Conservation (phyloP, 2,797 vertebrate species). For the Neosilurus hyrtlii region DNA sequence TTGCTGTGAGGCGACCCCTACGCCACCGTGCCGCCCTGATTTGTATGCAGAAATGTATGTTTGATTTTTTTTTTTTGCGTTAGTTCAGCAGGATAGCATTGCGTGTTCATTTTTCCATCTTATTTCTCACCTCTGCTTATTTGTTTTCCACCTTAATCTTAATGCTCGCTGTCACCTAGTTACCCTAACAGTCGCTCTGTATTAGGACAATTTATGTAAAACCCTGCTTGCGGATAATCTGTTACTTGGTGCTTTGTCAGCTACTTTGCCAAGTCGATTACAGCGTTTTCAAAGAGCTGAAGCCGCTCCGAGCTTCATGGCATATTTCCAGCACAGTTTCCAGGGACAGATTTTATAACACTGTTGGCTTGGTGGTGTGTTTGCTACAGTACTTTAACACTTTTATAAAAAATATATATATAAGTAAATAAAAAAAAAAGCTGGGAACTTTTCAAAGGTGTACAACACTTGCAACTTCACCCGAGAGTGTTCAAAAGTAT, state of each 20-base stretch:
- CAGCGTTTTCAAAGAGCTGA: conserved; percentile 10
- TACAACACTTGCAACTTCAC: neutral
- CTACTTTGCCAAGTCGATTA: conserved; percentile 37
- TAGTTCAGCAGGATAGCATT: neutral
- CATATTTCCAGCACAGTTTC: neutral
- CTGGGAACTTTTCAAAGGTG: neutral
- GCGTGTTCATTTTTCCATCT: neutral
- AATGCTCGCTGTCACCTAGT: neutral
- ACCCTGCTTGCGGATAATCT: neutral
- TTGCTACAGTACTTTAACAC: conserved; percentile 15
- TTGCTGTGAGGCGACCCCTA: too few species aligned
- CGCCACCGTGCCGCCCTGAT: neutral
- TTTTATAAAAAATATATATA: neutral
- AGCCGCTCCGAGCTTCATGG: neutral
- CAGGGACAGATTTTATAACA: conserved; percentile 6
- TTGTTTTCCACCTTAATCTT: neutral
- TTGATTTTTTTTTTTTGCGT: neutral
- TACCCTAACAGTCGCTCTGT: neutral
- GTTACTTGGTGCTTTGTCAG: conserved; percentile 51
- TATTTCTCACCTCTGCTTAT: too few species aligned
- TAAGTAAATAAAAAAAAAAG: neutral
- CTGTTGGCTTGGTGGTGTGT: neutral
- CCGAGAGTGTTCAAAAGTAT: neutral
- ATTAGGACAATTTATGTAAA: neutral
- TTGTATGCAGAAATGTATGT: neutral